Evolutionary conservation across 64 coral and sea anemone genomes (phyloP).

Genomic region (Porites australiensis): DNA sequence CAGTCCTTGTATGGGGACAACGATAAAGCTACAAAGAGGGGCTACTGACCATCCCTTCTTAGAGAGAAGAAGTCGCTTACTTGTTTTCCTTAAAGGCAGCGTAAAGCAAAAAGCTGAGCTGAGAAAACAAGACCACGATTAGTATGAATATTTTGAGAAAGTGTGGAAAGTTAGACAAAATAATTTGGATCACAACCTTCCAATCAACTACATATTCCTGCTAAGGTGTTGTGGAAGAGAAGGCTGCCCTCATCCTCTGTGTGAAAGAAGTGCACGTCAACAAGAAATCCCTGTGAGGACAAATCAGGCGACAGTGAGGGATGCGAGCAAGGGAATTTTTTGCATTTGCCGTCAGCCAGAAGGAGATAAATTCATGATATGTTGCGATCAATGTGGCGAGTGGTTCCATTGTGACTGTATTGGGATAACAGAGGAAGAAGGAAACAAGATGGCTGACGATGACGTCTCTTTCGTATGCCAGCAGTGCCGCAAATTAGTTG

Average conservation of each 20-base stretch:
- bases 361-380: too few relatives aligned
- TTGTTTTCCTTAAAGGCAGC: not conserved
- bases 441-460: constrained; percentile 4
- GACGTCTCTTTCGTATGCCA: constrained; percentile 30
- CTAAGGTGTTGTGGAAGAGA: too few relatives aligned
- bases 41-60: not conserved
- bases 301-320: too few relatives aligned
- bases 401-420: constrained; percentile 47
- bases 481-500: too few relatives aligned
- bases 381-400: constrained; percentile 8
- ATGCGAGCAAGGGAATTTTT: too few relatives aligned
- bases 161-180: not conserved
- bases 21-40: not conserved
- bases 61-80: not conserved
- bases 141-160: not conserved
- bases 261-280: too few relatives aligned
- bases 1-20: not conserved
- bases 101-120: not conserved
- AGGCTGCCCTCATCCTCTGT: too few relatives aligned
- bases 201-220: too few relatives aligned
- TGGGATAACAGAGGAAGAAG: constrained; percentile 37
- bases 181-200: not conserved
- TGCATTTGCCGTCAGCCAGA: too few relatives aligned
- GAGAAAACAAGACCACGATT: not conserved
- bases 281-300: too few relatives aligned